phyloP scores from a whole-genome alignment of 2,888 invertebrate genomes.

The Glaucopsyche alexis region DNA sequence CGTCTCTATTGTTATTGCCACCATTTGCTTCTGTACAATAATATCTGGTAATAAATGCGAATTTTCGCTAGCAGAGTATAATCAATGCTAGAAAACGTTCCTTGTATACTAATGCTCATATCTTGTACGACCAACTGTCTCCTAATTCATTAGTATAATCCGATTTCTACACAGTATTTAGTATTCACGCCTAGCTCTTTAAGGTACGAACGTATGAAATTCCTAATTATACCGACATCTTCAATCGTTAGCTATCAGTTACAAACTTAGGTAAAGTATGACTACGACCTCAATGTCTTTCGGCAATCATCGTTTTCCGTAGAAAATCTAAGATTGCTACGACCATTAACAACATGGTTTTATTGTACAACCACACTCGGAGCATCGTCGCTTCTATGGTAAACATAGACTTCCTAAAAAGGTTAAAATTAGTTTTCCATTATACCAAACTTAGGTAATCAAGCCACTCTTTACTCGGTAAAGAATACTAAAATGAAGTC shows the following conservation, averaged over 20 bases:
- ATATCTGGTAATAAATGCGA: background rate
- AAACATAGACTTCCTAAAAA: too few species aligned
- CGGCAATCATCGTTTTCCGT: too few species aligned
- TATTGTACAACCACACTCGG: too few species aligned
- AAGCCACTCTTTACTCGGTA: background rate
- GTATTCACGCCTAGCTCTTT: background rate
- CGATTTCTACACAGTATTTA: conserved; percentile 4
- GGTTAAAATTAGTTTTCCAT: too few species aligned
- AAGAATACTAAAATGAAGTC: conserved; percentile 36
- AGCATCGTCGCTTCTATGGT: too few species aligned
- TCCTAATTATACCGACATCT: too few species aligned
- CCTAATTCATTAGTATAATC: conserved; percentile 16
- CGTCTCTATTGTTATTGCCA: background rate
- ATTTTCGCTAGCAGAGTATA: background rate
- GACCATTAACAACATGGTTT: too few species aligned
- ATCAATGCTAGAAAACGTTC: background rate
- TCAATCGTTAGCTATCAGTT: too few species aligned
- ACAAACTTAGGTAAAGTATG: too few species aligned
- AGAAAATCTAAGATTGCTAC: too few species aligned
- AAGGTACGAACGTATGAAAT: background rate
- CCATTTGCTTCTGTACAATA: background rate
- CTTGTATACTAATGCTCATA: background rate
- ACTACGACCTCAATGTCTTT: too few species aligned
- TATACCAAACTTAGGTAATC: background rate
- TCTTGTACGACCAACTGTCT: conserved; percentile 14